Percentiles rank a stretch among this genome's conserved stretches.
Evolutionary conservation across 2,113 vertebrate genomes (phyloP).

Genomic region (Nansenia antarctica): DNA sequence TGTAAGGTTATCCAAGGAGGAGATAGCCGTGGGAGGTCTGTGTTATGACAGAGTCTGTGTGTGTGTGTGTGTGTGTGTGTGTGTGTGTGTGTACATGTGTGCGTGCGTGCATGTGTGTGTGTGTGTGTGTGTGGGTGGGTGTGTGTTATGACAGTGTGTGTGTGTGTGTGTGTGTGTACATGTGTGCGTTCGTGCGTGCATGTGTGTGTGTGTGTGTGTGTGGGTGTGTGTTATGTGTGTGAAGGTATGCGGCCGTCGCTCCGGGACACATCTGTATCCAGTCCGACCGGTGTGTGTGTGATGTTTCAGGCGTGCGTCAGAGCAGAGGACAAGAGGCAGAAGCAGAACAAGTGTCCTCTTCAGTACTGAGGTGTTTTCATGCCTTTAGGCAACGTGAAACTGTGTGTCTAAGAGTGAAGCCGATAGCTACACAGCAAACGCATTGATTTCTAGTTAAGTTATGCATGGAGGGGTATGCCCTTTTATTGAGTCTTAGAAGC

Average conservation of each 20-base stretch:
- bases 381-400: no score
- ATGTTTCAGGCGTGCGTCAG: background rate
- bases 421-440: no score
- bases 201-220: background rate
- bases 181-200: no score
- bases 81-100: background rate
- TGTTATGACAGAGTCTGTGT: background rate
- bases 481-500: no score
- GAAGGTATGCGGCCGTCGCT: slow-evolving; percentile 6
- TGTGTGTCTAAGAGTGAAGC: background rate
- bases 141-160: background rate
- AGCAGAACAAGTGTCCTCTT: background rate
- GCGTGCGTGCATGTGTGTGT: background rate
- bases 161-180: background rate
- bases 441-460: no score
- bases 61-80: background rate
- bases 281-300: slow-evolving; percentile 13
- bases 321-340: background rate
- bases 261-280: background rate
- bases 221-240: background rate
- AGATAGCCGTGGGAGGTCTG: background rate
- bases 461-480: no score
- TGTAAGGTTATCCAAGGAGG: no score
- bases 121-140: no score
- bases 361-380: background rate